phyloP scores from a whole-genome alignment of 2,113 vertebrate genomes.

The Etia nguti region DNA sequence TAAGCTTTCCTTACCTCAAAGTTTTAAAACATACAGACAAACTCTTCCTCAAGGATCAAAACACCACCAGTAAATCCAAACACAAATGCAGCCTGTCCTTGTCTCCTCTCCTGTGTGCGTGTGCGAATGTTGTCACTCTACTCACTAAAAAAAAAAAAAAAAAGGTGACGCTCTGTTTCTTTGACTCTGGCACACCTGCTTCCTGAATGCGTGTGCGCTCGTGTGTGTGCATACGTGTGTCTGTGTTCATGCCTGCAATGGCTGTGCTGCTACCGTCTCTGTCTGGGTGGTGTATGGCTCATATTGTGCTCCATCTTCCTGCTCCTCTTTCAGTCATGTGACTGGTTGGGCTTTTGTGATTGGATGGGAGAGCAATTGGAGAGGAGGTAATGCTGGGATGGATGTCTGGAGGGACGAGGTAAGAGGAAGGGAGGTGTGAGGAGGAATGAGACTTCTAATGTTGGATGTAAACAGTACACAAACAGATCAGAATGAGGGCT shows the following conservation, averaged over 20 bases:
- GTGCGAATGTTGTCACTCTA: background rate
- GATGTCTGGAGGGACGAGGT: conserved; percentile 8
- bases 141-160: background rate
- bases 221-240: background rate
- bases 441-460: background rate
- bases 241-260: background rate
- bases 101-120: background rate
- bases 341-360: conserved; percentile 25
- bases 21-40: conserved; percentile 2
- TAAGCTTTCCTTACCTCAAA: conserved; percentile 34
- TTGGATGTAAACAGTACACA: background rate
- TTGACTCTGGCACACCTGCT: conserved; percentile 11
- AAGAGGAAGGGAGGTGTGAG: background rate
- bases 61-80: conserved; percentile 4
- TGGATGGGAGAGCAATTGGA: conserved; percentile 46
- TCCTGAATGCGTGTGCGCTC: background rate
- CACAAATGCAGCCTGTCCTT: background rate
- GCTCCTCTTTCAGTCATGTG: conserved; percentile 66
- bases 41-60: conserved; percentile 8
- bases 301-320: conserved; percentile 67
- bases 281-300: conserved; percentile 56
- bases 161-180: background rate
- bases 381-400: conserved; percentile 18
- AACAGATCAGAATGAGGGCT: background rate
- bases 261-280: conserved; percentile 25